Evolutionary conservation across 1,140 invertebrate genomes (phyloP).

Genomic region (Pachypsylla venusta): DNA sequence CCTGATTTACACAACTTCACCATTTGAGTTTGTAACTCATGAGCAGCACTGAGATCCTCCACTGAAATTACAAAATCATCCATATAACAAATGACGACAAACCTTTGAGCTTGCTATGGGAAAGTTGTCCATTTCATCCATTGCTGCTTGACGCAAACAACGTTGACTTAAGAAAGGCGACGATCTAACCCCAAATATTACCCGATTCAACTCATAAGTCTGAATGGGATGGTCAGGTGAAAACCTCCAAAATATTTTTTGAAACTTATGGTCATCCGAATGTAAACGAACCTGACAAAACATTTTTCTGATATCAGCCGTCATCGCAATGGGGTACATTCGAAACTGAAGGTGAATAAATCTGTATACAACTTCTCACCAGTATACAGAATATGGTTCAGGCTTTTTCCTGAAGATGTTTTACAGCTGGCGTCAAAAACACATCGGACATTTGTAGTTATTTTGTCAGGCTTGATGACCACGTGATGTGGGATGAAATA

Average conservation of each 20-base stretch:
- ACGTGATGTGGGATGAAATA: slow-evolving; percentile 18
- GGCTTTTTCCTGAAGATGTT: slow-evolving; percentile 20
- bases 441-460: slow-evolving; percentile 26
- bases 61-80: not conserved
- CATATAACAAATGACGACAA: no score
- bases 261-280: no score
- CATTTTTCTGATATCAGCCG: not conserved
- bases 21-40: not conserved
- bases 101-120: no score
- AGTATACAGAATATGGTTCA: slow-evolving; percentile 22
- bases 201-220: no score
- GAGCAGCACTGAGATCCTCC: not conserved
- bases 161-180: no score
- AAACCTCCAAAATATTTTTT: no score
- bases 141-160: no score
- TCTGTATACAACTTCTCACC: slow-evolving; percentile 25
- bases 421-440: slow-evolving; percentile 29
- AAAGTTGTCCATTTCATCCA: no score
- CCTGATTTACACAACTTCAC: not conserved
- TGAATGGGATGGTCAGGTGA: no score
- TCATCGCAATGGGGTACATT: not conserved
- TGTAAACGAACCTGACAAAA: not conserved
- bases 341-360: slow-evolving; percentile 22
- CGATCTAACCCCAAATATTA: no score
- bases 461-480: slow-evolving; percentile 11